Conservation (phyloP, 64 coral and sea anemone genomes). For the Actinia equina region DNA sequence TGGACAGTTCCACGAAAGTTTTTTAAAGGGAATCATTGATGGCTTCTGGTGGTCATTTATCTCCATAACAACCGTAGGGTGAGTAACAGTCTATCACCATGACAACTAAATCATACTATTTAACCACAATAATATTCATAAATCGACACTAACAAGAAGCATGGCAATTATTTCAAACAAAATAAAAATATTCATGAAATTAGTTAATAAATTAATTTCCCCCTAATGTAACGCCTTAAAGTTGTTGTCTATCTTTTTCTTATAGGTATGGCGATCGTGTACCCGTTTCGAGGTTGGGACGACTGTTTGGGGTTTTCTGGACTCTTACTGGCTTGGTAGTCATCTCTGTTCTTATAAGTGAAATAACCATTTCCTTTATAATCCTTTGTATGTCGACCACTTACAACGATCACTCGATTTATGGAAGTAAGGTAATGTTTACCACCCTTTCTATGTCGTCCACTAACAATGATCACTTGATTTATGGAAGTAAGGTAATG, state of each 20-base stretch:
- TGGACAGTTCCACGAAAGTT: slow-evolving; percentile 45
- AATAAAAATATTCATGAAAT: no score
- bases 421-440: slow-evolving; percentile 38
- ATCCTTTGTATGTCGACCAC: background rate
- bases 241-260: background rate
- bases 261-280: slow-evolving; percentile 81
- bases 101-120: no score
- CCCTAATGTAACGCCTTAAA: no score
- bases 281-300: slow-evolving; percentile 45
- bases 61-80: slow-evolving; percentile 59
- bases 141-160: no score
- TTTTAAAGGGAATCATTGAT: slow-evolving; percentile 48
- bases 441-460: slow-evolving; percentile 9
- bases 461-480: background rate
- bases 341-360: slow-evolving; percentile 53
- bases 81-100: background rate
- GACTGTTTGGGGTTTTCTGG: slow-evolving; percentile 68
- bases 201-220: no score
- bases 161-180: no score
- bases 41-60: slow-evolving; percentile 79
- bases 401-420: background rate
- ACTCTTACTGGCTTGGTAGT: slow-evolving; percentile 72
- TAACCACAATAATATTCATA: no score
- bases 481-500: slow-evolving; percentile 36
- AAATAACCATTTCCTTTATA: slow-evolving; percentile 39